Base-by-base conservation (phyloP, 2,113 vertebrate species). In the Albula glossodonta region DNA sequence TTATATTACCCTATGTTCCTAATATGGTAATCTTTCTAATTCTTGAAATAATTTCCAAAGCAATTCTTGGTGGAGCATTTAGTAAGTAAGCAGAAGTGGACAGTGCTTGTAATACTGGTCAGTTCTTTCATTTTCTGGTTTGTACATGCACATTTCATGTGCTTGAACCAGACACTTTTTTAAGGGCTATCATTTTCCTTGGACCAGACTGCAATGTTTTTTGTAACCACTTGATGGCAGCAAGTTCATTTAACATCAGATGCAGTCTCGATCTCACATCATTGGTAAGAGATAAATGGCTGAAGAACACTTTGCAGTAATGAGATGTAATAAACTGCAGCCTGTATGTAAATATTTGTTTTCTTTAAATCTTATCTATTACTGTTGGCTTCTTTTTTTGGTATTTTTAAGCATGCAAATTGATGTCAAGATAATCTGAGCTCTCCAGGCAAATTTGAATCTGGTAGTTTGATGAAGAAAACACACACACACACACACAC, bases 221-320 rank as follows among this genome's bases (percentile, higher is more conserved):
- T 60, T 81, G 0, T 5, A 19, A 51, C 84, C 84, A 66, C 84
- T 66, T 12, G 56, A 51, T 51, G 84, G 48, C 84, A 66, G 56
- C 50, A 85, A 22, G 19, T 50, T 50, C 31, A 79, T 53, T 41
- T 79, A 60, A 79, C 11, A 60, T 60, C 8, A n/a, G 15, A 31
- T 25, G 11, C 13, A 79, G 1, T 79, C 17, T 79, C 10, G 2
- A 7, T 31, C 70, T 31, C 22, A 9, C 70, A 9, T 74, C 31
- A 5, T n/a, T n/a, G 70, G 22, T 74, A 7, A 56, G 70, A 31
- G 5, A 25, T 3, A 25, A n/a, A 3, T 31, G n/a, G 19, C 22
- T 19, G 63, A 70, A 25, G 19, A 70, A 70, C 19, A 31, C 70
- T 74, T 74, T 19, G 3, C 2, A 19, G 60, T 19, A 66, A 22